These are phyloP conservation scores for Yponomeuta sedellus DNA, from an alignment of 2,888 invertebrate genomes.

Conservation along the genomic window DNA sequence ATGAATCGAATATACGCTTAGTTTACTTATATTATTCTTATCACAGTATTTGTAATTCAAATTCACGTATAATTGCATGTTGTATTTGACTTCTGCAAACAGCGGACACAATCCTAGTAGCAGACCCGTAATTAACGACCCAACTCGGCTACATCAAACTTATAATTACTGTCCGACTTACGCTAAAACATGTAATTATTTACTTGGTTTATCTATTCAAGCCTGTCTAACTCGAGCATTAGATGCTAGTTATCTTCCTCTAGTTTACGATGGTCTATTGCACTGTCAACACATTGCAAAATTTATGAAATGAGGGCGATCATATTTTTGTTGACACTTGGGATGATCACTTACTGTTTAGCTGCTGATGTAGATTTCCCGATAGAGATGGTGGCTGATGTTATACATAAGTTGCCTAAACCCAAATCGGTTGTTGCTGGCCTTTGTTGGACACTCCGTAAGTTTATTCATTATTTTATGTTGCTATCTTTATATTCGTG, in stretches of 20 bases:
- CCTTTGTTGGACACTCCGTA: conserved; percentile 7
- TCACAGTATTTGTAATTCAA: not conserved
- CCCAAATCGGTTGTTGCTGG: not conserved
- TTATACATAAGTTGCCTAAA: not conserved
- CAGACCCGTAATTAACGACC: not conserved
- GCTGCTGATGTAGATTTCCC: not conserved
- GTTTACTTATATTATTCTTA: not conserved
- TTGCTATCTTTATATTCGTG: not conserved
- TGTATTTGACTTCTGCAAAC: not conserved
- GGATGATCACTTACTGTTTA: not conserved
- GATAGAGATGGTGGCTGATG: not conserved
- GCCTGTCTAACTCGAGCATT: not conserved
- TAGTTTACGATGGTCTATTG: not conserved
- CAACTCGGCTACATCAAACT: not conserved
- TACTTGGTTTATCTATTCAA: not conserved
- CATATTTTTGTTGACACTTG: not conserved
- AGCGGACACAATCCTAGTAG: not conserved
- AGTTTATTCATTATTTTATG: not conserved
- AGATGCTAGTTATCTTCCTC: not conserved
- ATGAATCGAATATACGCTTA: not conserved
- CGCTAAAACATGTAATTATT: conserved; percentile 6
- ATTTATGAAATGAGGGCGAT: not conserved
- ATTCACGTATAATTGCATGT: conserved; percentile 1
- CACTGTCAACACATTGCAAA: not conserved
- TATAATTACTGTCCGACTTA: not conserved